Evolutionary conservation across 2,888 invertebrate species (phyloP), one percentile per base, ranked within the genome.

Genomic region (Caenorhabditis macrosperma): DNA sequence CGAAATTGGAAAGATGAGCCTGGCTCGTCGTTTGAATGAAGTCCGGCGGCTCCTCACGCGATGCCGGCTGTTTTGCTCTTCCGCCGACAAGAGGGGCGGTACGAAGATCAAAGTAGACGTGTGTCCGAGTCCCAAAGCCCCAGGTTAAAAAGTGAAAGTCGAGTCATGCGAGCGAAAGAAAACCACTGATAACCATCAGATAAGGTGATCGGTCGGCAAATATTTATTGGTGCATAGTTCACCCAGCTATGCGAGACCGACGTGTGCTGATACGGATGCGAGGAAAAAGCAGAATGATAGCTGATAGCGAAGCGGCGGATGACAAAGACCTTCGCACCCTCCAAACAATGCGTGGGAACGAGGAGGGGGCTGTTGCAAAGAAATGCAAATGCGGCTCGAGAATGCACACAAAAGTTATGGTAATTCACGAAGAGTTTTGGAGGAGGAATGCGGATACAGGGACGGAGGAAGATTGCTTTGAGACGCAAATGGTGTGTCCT

Each of bases 211-310:
- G 12, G 35, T 60, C 59, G 69, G 26, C 71, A 61, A 71, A 71
- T 61, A 71, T 63, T 44, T 71, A 46, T 72, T 63, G 64, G 72
- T 57, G 72, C 72, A 72, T 63, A 64, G 72, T 72, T 64, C 72
- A 38, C 38, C 38, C 38, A 38, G 38, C 38, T 38, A 38, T 12
- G 38, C 38, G 38, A 38, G 38, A 38, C 38, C 38, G 38, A 60
- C 41, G 24, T 30, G 55, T 28, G 33, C 57, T 60, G 59, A 69
- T 68, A 59, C 33, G 35, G 44, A 46, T 20, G 48, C 24, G 46
- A 60, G 50, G 26, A 38, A 22, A 38, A 35, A 61, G 33, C 15
- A 46, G 26, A 57, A 22, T 26, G 46, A 46, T 67, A 48, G 44
- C 28, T 54, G 28, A 46, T 30, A 46, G 44, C n/a, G 17, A 26